Evolutionary conservation across 37 sponge, comb jelly and placozoan species (phyloP).

Genomic region (Cliona cf. orientalis): DNA sequence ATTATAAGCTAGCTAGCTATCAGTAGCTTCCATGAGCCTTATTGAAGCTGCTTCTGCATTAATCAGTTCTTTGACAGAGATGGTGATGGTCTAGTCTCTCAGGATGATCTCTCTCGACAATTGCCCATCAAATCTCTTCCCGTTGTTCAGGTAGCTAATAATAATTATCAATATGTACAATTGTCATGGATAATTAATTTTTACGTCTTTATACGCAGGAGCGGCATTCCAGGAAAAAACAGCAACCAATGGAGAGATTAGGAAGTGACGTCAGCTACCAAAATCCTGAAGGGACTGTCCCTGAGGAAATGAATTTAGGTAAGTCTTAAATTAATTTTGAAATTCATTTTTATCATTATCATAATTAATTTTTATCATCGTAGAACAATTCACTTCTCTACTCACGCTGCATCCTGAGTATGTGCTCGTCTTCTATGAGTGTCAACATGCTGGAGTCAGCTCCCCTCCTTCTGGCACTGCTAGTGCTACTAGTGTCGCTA

Average conservation of each 20-base stretch:
- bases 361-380: not conserved
- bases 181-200: too few species aligned
- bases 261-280: not conserved
- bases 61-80: conserved; percentile 43
- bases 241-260: not conserved
- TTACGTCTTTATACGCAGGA: too few species aligned
- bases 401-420: conserved; percentile 8
- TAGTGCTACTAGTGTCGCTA: too few species aligned
- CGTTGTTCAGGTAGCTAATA: too few species aligned
- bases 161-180: too few species aligned
- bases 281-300: not conserved
- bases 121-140: conserved; percentile 21
- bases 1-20: too few species aligned
- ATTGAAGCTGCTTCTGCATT: too few species aligned
- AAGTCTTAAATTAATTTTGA: not conserved
- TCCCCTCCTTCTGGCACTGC: too few species aligned
- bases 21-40: too few species aligned
- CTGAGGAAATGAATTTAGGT: conserved; percentile 5
- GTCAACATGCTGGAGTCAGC: conserved; percentile 21
- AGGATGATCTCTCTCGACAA: conserved; percentile 5
- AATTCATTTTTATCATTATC: not conserved
- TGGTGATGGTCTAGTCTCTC: conserved; percentile 17
- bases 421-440: conserved; percentile 29
- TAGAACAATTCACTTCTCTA: conserved; percentile 28
- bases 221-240: not conserved